A percentile compares a stretch with the other conserved stretches of the same genome.
phyloP scores from a whole-genome alignment of 2,113 vertebrate genomes.

The Hemiprocne comata region DNA sequence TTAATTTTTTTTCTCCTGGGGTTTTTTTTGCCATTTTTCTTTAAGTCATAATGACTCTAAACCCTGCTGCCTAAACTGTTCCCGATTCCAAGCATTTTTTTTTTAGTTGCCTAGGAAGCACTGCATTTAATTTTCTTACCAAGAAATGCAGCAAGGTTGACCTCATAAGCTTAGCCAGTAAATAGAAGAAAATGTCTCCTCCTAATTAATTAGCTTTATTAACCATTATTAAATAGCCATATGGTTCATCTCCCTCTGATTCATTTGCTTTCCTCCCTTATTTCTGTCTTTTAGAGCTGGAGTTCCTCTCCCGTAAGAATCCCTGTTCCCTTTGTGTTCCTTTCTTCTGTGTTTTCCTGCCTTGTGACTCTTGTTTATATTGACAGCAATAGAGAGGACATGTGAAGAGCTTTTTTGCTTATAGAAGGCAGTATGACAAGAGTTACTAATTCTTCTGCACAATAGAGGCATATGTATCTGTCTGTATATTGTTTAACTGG shows the following conservation, averaged over 20 bases:
- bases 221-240: background rate
- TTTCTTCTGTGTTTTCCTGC: background rate
- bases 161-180: background rate
- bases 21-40: background rate
- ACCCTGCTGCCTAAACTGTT: background rate
- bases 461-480: background rate
- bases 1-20: background rate
- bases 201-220: constrained; percentile 25
- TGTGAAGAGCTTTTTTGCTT: background rate
- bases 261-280: background rate
- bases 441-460: background rate
- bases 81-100: background rate
- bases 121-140: background rate
- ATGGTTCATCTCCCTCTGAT: background rate
- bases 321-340: background rate
- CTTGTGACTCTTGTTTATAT: background rate
- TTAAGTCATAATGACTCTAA: background rate
- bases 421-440: background rate
- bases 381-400: background rate
- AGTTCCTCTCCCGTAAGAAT: background rate
- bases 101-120: background rate
- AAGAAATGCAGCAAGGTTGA: background rate
- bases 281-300: background rate
- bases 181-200: background rate
- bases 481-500: background rate